phyloP scores from a whole-genome alignment of 2,113 vertebrate genomes.

The Ictidomys tridecemlineatus region DNA sequence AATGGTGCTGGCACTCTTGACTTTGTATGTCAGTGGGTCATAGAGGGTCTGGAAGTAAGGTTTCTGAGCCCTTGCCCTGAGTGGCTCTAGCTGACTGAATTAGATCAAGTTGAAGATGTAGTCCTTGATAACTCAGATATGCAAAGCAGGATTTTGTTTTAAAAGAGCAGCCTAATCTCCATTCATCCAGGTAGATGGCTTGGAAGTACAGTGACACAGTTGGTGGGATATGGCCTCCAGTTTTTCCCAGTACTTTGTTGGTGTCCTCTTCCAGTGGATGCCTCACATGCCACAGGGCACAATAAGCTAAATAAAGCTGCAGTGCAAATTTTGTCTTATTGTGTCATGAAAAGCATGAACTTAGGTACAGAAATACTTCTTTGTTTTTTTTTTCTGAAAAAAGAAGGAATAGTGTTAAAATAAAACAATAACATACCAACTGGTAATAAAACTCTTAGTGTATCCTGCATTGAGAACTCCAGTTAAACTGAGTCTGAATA shows the following conservation, averaged over 20 bases:
- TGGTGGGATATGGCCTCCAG: background rate
- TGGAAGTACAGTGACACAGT: background rate
- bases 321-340: background rate
- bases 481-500: slow-evolving; percentile 39
- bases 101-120: background rate
- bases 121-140: background rate
- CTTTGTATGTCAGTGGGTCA: background rate
- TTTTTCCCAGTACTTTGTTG: background rate
- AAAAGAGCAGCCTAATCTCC: background rate
- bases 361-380: slow-evolving; percentile 25
- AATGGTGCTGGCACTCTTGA: background rate
- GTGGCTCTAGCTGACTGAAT: background rate
- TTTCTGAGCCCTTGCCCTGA: background rate
- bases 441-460: background rate
- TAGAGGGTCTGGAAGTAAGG: background rate
- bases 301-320: slow-evolving; percentile 18
- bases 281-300: background rate
- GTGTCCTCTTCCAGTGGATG: background rate
- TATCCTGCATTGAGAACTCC: background rate
- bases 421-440: background rate
- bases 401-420: slow-evolving; percentile 48
- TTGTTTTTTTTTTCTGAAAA: slow-evolving; percentile 35
- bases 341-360: background rate
- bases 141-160: background rate
- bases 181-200: background rate